Evolutionary conservation across 2,888 invertebrate genomes (phyloP).

Genomic region (Cantharis lateralis): DNA sequence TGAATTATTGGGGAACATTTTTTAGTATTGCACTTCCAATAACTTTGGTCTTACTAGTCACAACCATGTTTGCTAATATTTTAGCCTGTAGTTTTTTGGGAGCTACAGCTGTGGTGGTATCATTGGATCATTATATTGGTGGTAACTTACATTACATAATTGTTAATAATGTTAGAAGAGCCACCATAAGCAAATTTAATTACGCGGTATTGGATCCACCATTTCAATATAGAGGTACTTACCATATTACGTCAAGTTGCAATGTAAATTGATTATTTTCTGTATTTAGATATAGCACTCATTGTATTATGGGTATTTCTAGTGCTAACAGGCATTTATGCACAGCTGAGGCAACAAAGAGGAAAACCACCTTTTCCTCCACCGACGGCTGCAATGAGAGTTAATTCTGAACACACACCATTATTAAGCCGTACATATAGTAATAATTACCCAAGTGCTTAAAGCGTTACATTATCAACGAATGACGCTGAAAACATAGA

Average conservation of each 20-base stretch:
- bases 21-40: constrained; percentile 58
- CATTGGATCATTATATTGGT: constrained; percentile 68
- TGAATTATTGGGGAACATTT: constrained; percentile 70
- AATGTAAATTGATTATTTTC: neutral
- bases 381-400: constrained; percentile 47
- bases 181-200: constrained; percentile 63
- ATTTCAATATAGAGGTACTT: constrained; percentile 62
- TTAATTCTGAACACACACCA: neutral
- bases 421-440: neutral
- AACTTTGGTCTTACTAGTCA: constrained; percentile 57
- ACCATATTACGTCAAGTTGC: neutral
- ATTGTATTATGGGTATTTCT: constrained; percentile 62
- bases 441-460: neutral
- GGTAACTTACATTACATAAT: constrained; percentile 71
- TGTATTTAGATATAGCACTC: constrained; percentile 63
- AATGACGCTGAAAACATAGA: neutral
- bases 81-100: constrained; percentile 68
- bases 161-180: constrained; percentile 68
- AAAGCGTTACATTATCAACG: neutral
- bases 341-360: constrained; percentile 62
- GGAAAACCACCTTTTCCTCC: constrained; percentile 69
- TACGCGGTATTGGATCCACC: constrained; percentile 65
- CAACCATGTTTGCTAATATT: constrained; percentile 63
- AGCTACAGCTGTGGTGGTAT: constrained; percentile 64
- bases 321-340: constrained; percentile 58